A percentile compares a stretch with the other conserved stretches of the same genome.
Evolutionary conservation across 2,888 invertebrate genomes (phyloP).

Genomic region (Tiphia femorata): DNA sequence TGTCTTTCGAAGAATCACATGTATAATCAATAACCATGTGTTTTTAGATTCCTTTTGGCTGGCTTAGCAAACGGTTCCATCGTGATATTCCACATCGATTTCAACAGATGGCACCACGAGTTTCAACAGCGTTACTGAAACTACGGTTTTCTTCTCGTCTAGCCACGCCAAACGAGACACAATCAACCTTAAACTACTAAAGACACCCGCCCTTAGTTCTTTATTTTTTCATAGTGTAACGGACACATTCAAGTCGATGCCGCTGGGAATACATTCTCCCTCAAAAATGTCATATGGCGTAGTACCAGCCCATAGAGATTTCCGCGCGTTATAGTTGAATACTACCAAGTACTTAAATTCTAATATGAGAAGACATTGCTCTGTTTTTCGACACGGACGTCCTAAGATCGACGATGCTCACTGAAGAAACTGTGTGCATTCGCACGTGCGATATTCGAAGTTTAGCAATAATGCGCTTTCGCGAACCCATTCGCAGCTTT

Average conservation of each 20-base stretch:
- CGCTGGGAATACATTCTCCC: too few relatives aligned
- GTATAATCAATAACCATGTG: neutral
- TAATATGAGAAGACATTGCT: too few relatives aligned
- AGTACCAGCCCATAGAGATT: too few relatives aligned
- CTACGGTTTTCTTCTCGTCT: slow-evolving; percentile 29
- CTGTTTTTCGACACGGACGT: too few relatives aligned
- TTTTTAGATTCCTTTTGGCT: slow-evolving; percentile 92
- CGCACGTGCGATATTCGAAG: slow-evolving; percentile 28
- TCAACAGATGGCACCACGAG: slow-evolving; percentile 98
- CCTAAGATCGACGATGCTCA: too few relatives aligned
- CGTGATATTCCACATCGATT: slow-evolving; percentile 99
- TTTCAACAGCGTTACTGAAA: slow-evolving; percentile 92
- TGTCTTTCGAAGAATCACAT: neutral
- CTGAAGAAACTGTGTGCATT: too few relatives aligned
- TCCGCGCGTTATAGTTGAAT: too few relatives aligned
- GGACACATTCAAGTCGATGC: too few relatives aligned
- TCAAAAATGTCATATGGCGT: too few relatives aligned
- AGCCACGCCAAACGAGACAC: slow-evolving; percentile 14
- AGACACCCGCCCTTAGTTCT: slow-evolving; percentile 7
- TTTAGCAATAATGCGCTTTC: slow-evolving; percentile 45
- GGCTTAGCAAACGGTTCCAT: slow-evolving; percentile 98
- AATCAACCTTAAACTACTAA: neutral
- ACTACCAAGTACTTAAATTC: too few relatives aligned
- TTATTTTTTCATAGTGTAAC: too few relatives aligned
- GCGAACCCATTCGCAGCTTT: slow-evolving; percentile 12